A percentile compares a stretch with the other conserved stretches of the same genome.
Conservation (phyloP, 2,888 invertebrate species). For the Diplolepis rosae region DNA sequence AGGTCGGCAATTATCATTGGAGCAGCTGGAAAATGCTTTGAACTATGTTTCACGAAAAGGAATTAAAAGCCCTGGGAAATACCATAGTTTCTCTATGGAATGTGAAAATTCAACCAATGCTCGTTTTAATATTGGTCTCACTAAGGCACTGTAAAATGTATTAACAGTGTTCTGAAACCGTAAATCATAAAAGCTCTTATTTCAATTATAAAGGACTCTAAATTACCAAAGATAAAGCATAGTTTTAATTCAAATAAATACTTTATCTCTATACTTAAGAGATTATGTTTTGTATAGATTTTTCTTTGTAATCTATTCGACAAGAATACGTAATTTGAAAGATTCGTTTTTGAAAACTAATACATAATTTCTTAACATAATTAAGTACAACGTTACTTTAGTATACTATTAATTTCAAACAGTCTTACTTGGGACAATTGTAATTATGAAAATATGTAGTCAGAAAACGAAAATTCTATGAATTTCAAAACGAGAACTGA, state of each 20-base stretch:
- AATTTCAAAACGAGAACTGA: not conserved
- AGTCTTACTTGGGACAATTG: not conserved
- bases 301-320: not conserved
- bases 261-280: not conserved
- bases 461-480: not conserved
- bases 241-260: not conserved
- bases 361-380: not conserved
- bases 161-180: not conserved
- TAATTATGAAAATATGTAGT: not conserved
- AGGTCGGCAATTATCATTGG: not conserved
- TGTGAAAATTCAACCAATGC: not conserved
- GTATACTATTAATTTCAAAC: not conserved
- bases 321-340: too few species aligned
- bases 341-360: too few species aligned
- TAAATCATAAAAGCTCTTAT: not conserved
- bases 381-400: slow-evolving; percentile 12
- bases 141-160: not conserved
- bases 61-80: not conserved
- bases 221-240: not conserved
- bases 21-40: not conserved
- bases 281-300: not conserved
- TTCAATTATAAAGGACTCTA: not conserved
- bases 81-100: not conserved
- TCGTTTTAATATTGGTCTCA: not conserved
- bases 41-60: too few species aligned